Evolutionary conservation across 1,140 invertebrate species (phyloP).

Genomic region (Patella vulgata): DNA sequence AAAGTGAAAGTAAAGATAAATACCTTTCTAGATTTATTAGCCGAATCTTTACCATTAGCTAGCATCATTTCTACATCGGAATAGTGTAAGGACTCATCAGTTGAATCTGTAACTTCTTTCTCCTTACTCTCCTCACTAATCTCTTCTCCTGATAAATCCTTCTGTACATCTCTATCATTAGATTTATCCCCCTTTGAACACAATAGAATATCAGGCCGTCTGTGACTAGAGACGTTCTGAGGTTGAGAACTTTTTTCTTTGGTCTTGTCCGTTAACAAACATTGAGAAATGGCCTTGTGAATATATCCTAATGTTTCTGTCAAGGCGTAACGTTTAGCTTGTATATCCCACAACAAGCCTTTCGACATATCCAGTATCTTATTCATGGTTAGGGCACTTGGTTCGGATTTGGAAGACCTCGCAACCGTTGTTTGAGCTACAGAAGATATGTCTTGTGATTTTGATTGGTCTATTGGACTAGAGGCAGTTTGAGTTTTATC

Average conservation of each 20-base stretch:
- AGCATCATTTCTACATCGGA: too few relatives aligned
- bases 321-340: constrained; percentile 53
- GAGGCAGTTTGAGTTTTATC: constrained; percentile 88
- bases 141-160: not conserved
- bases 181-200: constrained; percentile 4
- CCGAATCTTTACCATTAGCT: too few relatives aligned
- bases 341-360: constrained; percentile 56
- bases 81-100: too few relatives aligned
- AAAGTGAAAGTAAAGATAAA: too few relatives aligned
- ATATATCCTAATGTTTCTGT: constrained; percentile 60
- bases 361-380: constrained; percentile 45
- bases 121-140: too few relatives aligned
- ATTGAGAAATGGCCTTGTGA: constrained; percentile 56
- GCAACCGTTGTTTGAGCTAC: constrained; percentile 1
- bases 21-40: too few relatives aligned
- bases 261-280: constrained; percentile 47
- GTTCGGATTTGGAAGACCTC: not conserved
- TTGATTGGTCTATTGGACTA: not conserved
- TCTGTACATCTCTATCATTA: constrained; percentile 5
- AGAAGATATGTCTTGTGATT: not conserved
- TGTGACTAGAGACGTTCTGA: not conserved
- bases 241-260: too few relatives aligned
- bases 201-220: not conserved
- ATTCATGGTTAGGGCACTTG: constrained; percentile 30
- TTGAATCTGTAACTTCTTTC: too few relatives aligned